A percentile compares a stretch with the other conserved stretches of the same genome.
These are phyloP conservation scores for Cerastis rubricosa DNA, from an alignment of 2,888 invertebrate species.

Conservation along the genomic window DNA sequence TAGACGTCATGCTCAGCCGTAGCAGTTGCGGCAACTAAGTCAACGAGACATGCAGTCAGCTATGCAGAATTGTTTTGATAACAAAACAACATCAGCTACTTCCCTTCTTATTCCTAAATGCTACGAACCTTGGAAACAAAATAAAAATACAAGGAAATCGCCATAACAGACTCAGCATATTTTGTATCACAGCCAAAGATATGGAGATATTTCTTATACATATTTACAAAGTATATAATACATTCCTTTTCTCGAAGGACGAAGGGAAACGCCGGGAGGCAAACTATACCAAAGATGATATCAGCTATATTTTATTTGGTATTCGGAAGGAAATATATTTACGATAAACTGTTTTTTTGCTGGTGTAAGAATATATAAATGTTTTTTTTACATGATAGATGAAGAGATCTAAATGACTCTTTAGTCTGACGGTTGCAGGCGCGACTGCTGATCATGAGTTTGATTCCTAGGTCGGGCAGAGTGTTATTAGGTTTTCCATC, in stretches of 20 bases:
- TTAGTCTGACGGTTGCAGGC: too few species aligned
- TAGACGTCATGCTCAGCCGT: neutral
- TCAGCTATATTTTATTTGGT: conserved; percentile 49
- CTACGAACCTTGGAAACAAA: neutral
- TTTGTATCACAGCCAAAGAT: conserved; percentile 27
- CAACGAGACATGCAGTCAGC: neutral
- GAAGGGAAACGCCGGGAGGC: conserved; percentile 48
- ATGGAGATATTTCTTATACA: conserved; percentile 36
- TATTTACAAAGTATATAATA: conserved; percentile 36
- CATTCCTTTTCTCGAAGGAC: conserved; percentile 21
- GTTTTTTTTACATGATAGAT: conserved; percentile 19
- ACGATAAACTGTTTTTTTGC: conserved; percentile 40
- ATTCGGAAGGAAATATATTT: conserved; percentile 49
- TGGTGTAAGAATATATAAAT: conserved; percentile 25
- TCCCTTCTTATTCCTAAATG: neutral
- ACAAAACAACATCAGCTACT: neutral
- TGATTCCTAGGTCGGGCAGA: too few species aligned
- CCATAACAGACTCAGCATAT: conserved; percentile 16
- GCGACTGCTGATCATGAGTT: too few species aligned
- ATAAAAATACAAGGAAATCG: conserved; percentile 25
- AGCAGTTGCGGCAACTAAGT: neutral
- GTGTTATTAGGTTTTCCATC: too few species aligned
- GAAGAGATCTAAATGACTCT: neutral
- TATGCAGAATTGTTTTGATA: neutral
- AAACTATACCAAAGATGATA: conserved; percentile 46